phyloP scores from a whole-genome alignment of 2,113 vertebrate genomes.

The Tragelaphus strepsiceros region DNA sequence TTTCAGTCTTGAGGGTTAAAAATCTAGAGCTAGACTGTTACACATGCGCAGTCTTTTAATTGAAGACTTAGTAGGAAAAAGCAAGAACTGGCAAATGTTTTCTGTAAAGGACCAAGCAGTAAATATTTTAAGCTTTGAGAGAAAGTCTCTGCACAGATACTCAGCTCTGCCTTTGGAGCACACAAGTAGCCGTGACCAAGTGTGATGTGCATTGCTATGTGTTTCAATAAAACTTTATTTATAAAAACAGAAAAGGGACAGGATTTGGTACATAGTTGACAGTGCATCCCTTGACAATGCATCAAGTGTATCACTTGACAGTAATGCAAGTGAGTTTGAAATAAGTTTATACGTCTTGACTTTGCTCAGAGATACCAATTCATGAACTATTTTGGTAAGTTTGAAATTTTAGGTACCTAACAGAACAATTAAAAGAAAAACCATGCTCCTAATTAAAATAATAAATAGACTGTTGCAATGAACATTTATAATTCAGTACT shows the following conservation, averaged over 20 bases:
- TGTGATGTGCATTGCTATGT: background rate
- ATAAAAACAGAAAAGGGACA: background rate
- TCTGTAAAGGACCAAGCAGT: background rate
- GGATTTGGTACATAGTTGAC: background rate
- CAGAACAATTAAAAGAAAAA: background rate
- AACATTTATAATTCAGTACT: background rate
- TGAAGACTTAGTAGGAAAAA: background rate
- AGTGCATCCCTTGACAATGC: no score
- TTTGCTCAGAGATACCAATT: background rate
- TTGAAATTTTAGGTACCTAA: background rate
- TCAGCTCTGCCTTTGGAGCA: background rate
- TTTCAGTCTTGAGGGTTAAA: background rate
- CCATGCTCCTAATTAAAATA: conserved; percentile 15
- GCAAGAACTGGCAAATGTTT: background rate
- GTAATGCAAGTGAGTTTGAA: background rate
- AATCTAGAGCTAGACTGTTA: background rate
- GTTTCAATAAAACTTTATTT: background rate
- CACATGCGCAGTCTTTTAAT: background rate
- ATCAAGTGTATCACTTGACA: background rate
- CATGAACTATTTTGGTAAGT: background rate
- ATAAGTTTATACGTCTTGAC: background rate
- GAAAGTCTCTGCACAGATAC: background rate
- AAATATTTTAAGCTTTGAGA: background rate
- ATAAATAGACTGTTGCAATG: background rate
- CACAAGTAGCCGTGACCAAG: background rate